Evolutionary conservation across 53 echinoderm and acorn worm species (phyloP), one percentile per base, ranked within the genome.

Genomic region (Paracentrotus lividus): DNA sequence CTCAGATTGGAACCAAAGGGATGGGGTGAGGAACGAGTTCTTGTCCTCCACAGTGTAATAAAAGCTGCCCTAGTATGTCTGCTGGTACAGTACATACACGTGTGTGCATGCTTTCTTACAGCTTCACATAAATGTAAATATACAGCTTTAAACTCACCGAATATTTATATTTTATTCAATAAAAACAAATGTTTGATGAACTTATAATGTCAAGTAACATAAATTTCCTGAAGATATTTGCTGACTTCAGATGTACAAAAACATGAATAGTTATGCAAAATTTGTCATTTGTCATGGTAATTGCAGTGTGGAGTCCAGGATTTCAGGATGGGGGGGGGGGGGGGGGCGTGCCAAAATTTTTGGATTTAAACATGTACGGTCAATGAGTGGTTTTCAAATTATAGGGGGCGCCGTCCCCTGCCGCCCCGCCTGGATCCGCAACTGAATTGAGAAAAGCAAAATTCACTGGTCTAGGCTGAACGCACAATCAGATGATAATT

Each of bases 81-180:
- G 72, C 72, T 38, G 72, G 72, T 38, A 72, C 38, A 36, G 72
- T 72, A 72, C 72, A 72, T 36, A 38, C 18, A 72, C 40, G 40
- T 64, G 26, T 64, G 29, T 64, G 6, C 27, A 64, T 57, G n/a
- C n/a, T 57, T 20, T 57, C 7, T 13, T 3, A 57, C 57, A 57
- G 16, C 16, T 12, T 55, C 16, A 55, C 18, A 55, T 55, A 15
- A 52, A 12, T 15, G 52, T 15, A 52, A 15, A 52, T 52, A 23
- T 59, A 59, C 59, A 54, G 16, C 59, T 59, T 59, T 59, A n/a
- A 59, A 7, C 9, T 9, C 4, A 52, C 9, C 9, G 52, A 52
- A 59, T 23, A 59, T 58, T 5, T 57, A 57, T 58, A 58, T 59
- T 24, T 59, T 7, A 59, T 64, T 27, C 64, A 64, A 7, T 64